These are phyloP conservation scores for Hemaris fuciformis DNA, from an alignment of 2,888 invertebrate genomes.

Conservation along the genomic window DNA sequence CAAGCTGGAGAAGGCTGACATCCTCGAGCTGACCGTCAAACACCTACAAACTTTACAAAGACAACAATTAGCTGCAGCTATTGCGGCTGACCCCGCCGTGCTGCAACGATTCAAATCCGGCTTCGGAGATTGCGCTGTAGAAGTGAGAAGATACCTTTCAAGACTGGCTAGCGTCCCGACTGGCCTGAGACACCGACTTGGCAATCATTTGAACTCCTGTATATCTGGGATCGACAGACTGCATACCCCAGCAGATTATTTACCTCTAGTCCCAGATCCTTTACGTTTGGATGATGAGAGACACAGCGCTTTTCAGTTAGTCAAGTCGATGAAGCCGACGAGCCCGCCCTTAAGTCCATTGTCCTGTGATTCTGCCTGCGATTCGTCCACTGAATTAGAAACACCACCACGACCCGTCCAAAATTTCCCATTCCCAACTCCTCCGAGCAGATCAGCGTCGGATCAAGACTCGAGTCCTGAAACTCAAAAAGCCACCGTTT, in stretches of 20 bases:
- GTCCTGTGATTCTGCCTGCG: slow-evolving; percentile 86
- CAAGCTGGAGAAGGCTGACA: slow-evolving; percentile 97
- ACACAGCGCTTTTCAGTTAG: slow-evolving; percentile 72
- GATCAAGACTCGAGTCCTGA: slow-evolving; percentile 77
- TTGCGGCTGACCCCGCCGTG: slow-evolving; percentile 91
- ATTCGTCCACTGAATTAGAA: slow-evolving; percentile 79
- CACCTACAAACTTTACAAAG: slow-evolving; percentile 94
- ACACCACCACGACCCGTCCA: slow-evolving; percentile 75
- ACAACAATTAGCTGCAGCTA: slow-evolving; percentile 91
- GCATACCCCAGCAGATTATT: slow-evolving; percentile 52
- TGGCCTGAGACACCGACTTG: slow-evolving; percentile 83
- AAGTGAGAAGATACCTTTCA: slow-evolving; percentile 87
- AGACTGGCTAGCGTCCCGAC: slow-evolving; percentile 83
- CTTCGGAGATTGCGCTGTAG: slow-evolving; percentile 93
- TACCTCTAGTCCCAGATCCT: slow-evolving; percentile 83
- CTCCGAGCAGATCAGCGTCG: slow-evolving; percentile 82
- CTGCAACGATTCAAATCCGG: slow-evolving; percentile 92
- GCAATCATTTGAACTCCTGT: slow-evolving; percentile 84
- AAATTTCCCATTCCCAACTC: slow-evolving; percentile 77
- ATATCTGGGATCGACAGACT: slow-evolving; percentile 79
- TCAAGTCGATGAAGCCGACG: slow-evolving; percentile 66
- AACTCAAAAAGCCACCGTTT: slow-evolving; percentile 75
- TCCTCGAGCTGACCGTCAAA: slow-evolving; percentile 96
- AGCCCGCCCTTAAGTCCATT: slow-evolving; percentile 88
- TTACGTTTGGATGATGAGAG: slow-evolving; percentile 67